Base-by-base conservation (phyloP, 2,888 invertebrate species). In the Mythimna vitellina region DNA sequence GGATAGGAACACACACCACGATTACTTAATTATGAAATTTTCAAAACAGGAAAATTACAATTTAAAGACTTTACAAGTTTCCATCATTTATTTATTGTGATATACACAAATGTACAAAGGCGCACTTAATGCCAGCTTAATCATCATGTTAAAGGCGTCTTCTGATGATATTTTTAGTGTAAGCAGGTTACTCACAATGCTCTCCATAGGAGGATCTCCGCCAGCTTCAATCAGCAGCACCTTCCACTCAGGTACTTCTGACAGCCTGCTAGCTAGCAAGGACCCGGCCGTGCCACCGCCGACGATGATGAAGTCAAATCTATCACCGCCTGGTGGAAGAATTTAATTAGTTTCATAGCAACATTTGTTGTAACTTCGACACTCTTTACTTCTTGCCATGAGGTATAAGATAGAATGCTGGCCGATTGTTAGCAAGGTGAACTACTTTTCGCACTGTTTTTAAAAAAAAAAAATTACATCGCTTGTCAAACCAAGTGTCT, bases 271-370 rank as follows among this genome's bases (percentile, higher is more conserved):
- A 0, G 94, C 95, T 0, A 96, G 86, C 17, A 95, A 78, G 0
- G 95, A 93, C 0, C 96, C 95, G 0, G 95, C 95, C 0, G 95
- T 94, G 3, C 95, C 96, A 0, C 94, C 87, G 0, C 96, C 96
- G 0, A 96, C 89, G 32, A 96, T 89, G 49, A 95, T 95, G 85
- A 95, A 95, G 85, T 96, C 95, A 66, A 95, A 96, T 1, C 70
- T 78, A 38, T 92, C 93, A 5, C 93, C 94, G 87, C 89, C 95
- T 96, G 80, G 22, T 38, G 7, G 32, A 46, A 38, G 32, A 65
- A 20, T 17, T 20, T 46, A 1, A 46, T 46, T 46, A 46, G 17
- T 46, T 20, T 46, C 17, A 42, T 14, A 14, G 14, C 4, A 42
- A 42, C 42, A 42, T 42, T 42, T 42, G 12, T 14, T 42, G 5